Base-by-base conservation (phyloP, 2,113 vertebrate species). In the Ceyx melanurus region DNA sequence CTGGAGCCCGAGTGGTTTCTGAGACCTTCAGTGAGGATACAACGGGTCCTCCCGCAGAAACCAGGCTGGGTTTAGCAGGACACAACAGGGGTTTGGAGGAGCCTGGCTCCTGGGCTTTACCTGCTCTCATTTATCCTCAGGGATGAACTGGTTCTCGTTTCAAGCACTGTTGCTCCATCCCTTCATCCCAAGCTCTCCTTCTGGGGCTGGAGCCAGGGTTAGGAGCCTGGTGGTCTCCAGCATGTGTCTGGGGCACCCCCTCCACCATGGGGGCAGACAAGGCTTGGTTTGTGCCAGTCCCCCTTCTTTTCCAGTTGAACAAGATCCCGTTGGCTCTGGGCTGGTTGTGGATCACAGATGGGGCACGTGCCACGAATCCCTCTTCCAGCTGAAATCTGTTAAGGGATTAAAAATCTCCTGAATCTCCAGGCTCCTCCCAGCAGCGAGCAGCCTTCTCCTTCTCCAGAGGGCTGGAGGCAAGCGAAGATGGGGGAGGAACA, bases 191-290 rank as follows among this genome's bases (percentile, higher is more conserved):
- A 66, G 37, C 42, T 67, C 20, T 76, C 4, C 21, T 72, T 11
- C 16, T 1, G 2, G 56, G 43, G 16, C 33, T 68, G 62, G n/a
- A 65, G 43, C 57, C 60, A 33, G 29, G 37, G 31, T 20, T 19
- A 37, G 67, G 73, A 87, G 29, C 61, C n/a, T 40, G 33, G 23
- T 19, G 57, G 43, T 89, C 12, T 54, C 50, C 12, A 14, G 62
- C 26, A 10, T 1, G 3, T 73, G 26, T 29, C 29, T 48, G 6
- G 60, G n/a, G 16, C 19, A 33, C 42, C 67, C n/a, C 7, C 9
- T 43, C 11, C 2, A 0, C 33, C 2, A 0, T 14, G 73, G 71
- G 42, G 46, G 15, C 14, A 22, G 12, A 1, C 1, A 0, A 51
- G 29, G 50, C 51, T 70, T 0, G 0, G 50, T 54, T 90, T 6